Conservation (phyloP, 2,888 invertebrate genomes). For the Hetaerina titia region DNA sequence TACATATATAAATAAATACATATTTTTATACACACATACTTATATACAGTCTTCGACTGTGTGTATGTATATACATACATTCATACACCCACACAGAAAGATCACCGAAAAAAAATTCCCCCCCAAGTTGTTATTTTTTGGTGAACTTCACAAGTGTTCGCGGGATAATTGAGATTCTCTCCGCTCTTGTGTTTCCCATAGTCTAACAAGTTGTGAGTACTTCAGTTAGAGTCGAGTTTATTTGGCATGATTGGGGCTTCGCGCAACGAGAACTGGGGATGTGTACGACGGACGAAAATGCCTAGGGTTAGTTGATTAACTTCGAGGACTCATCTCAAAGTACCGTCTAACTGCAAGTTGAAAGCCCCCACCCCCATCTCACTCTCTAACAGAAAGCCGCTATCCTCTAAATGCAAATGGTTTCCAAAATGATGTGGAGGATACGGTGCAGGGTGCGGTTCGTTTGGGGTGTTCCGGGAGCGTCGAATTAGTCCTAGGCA, state of each 20-base stretch:
- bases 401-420: neutral
- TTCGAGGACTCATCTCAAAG: neutral
- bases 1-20: too few relatives aligned
- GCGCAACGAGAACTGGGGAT: neutral
- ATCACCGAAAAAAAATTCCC: neutral
- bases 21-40: too few relatives aligned
- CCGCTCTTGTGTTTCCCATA: neutral
- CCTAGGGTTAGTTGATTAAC: neutral
- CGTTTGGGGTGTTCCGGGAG: too few relatives aligned
- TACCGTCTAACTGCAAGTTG: neutral
- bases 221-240: neutral
- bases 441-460: too few relatives aligned
- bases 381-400: neutral
- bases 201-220: constrained; percentile 27
- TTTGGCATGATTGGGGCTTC: neutral
- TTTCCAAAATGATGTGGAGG: neutral
- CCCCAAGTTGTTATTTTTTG: neutral
- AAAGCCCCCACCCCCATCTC: neutral
- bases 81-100: neutral
- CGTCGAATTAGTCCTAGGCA: too few relatives aligned
- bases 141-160: neutral
- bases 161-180: neutral
- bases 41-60: too few relatives aligned
- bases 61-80: too few relatives aligned
- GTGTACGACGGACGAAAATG: neutral